Percentiles rank a stretch among this genome's conserved stretches.
Evolutionary conservation across 2,888 invertebrate species (phyloP).

Genomic region (Sympetrum striolatum): DNA sequence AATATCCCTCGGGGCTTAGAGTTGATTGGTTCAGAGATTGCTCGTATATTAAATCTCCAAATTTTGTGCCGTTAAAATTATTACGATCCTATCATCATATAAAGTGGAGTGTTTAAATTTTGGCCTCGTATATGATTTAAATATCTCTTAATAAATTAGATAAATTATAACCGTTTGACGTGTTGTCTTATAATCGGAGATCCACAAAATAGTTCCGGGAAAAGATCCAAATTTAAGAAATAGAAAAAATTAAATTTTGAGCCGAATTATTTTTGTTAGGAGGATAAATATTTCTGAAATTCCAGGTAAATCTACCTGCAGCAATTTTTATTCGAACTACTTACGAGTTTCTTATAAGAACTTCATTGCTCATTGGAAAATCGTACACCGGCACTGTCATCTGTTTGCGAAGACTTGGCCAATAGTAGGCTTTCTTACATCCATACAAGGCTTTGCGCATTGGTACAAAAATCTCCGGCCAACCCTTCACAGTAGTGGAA

Average conservation of each 20-base stretch:
- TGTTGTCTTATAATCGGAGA: not conserved
- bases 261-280: not conserved
- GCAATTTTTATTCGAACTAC: not conserved
- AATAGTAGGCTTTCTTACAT: not conserved
- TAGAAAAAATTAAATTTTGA: not conserved
- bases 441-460: not conserved
- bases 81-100: not conserved
- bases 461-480: slow-evolving; percentile 35
- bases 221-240: not conserved
- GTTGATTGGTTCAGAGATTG: slow-evolving; percentile 56
- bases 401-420: slow-evolving; percentile 13
- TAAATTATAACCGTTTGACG: not conserved
- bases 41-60: not conserved
- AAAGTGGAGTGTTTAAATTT: no score
- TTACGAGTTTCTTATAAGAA: not conserved
- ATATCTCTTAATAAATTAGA: not conserved
- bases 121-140: no score
- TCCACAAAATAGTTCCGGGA: not conserved
- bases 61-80: not conserved
- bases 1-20: slow-evolving; percentile 60
- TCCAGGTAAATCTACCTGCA: not conserved
- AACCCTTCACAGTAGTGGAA: not conserved
- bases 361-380: slow-evolving; percentile 12
- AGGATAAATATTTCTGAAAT: not conserved
- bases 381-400: slow-evolving; percentile 5